Evolutionary conservation across 30 jellyfish, hydroid and myxozoan genomes (phyloP), one percentile per base, ranked within the genome.

Genomic region (Hydractinia echinata): DNA sequence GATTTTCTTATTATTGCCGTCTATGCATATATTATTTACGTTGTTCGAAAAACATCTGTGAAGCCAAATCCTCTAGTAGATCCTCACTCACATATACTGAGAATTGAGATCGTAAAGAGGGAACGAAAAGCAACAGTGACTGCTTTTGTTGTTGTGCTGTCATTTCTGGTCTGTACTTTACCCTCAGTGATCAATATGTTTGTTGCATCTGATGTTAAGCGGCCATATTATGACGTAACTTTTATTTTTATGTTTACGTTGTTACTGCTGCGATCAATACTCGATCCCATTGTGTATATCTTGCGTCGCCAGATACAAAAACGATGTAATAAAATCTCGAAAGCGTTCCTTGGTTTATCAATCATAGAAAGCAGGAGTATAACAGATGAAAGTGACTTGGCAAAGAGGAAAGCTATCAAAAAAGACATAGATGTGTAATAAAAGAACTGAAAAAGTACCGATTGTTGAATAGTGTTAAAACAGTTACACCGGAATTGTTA

Each of bases 51-150:
- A 64, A 64, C 39, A 51, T 64, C 10, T 64, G 74, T 7, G 6
- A 7, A 7, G 74, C 74, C 10, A 64, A 51, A 51, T 4, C 10
- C 74, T n/a, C 6, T 4, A 6, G 51, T n/a, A 6, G 39, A 6
- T 64, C 10, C 74, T 44, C 51, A 7, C 9, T n/a, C 6, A 7
- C 7, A 13, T n/a, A 30, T 30, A 30, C 44, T 30, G 44, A 30
- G 44, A 30, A 30, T 30, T 2, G 44, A 44, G 18, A 51, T 64
- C 18, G 18, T 64, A 6, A 64, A 64, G 6, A n/a, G 19, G 74
- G 74, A 13, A 64, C 19, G 74, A 51, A 64, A 64, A 64, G 74
- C 74, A 64, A 64, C 74, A 4, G 16, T 64, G 7, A 64, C 74
- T 13, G 39, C 51, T 13, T 13, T 64, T n/a, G 7, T 44, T 64